These are phyloP conservation scores for Delia radicum DNA, from an alignment of 1,140 invertebrate genomes.

Conservation along the genomic window DNA sequence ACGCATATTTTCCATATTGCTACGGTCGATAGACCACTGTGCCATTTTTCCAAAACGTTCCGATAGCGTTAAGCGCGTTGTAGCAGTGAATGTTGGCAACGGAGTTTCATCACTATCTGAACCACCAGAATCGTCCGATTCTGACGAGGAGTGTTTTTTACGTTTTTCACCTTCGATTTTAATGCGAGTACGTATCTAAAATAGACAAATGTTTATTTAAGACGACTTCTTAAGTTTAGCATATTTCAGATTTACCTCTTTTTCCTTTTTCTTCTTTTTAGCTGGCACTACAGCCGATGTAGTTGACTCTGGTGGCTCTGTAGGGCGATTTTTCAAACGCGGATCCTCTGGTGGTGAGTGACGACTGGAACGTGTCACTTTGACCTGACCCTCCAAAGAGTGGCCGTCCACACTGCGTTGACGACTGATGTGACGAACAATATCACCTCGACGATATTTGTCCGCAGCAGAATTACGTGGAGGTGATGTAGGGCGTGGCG, in stretches of 20 bases:
- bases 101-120: conserved; percentile 50
- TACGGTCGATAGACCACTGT: conserved; percentile 78
- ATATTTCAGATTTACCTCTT: conserved; percentile 1
- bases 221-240: not conserved
- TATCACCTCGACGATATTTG: conserved; percentile 50
- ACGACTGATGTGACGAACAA: conserved; percentile 43
- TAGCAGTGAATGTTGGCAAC: conserved; percentile 53
- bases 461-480: conserved; percentile 45
- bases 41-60: conserved; percentile 88
- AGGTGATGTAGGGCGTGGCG: conserved; percentile 45
- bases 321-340: conserved; percentile 51
- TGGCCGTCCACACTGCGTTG: conserved; percentile 36
- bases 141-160: conserved; percentile 53
- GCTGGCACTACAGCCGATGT: conserved; percentile 32
- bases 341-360: conserved; percentile 53
- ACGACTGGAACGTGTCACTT: conserved; percentile 43
- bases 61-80: conserved; percentile 66
- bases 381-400: conserved; percentile 40
- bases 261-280: conserved; percentile 51
- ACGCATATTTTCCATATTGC: conserved; percentile 76
- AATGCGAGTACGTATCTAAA: conserved; percentile 42
- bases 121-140: conserved; percentile 51
- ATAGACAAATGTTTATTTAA: not conserved
- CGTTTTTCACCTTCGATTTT: conserved; percentile 56
- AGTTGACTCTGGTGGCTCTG: conserved; percentile 53